Base-by-base conservation (phyloP, 2,888 invertebrate genomes). In the Scelioninae gen. 1 region DNA sequence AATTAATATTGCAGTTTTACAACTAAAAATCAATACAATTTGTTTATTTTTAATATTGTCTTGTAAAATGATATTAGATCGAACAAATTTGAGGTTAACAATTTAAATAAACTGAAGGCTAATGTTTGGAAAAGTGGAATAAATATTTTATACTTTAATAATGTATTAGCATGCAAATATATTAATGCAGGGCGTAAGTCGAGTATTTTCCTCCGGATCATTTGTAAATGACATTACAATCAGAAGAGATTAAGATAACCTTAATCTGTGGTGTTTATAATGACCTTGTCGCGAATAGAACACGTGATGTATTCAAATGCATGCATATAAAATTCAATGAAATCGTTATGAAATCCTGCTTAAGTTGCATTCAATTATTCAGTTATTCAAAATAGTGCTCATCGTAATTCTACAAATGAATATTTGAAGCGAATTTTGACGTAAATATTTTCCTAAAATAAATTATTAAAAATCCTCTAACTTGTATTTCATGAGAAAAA, bases 361-460 rank as follows among this genome's bases (percentile, higher is more conserved):
- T 66, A 76, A 76, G 66, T 66, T 76, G 82, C 76, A 60, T 71
- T 82, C 76, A 76, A 76, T 82, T 82, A 82, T 82, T 82, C 82
- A 82, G 76, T 76, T 81, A 81, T 76, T 81, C 81, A 76, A 81
- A 81, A 81, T 71, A 81, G 71, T 51, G 81, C 60, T 49, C 76
- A 58, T 60, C 75, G 71, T 81, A 76, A 71, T 69, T 62, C 71
- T 65, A 34, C 40, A 65, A 81, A 76, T 76, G 75, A 76, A 81
- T 81, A 71, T 81, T 81, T 76, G 71, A 81, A 75, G n/a, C n/a
- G n/a, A n/a, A n/a, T n/a, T n/a, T n/a, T n/a, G n/a, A n/a, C n/a
- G n/a, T n/a, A n/a, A n/a, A n/a, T n/a, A n/a, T n/a, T n/a, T n/a
- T n/a, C n/a, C n/a, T n/a, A n/a, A n/a, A n/a, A n/a, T n/a, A n/a